Evolutionary conservation across 2,113 vertebrate genomes (phyloP).

Genomic region (Heterochromis multidens): DNA sequence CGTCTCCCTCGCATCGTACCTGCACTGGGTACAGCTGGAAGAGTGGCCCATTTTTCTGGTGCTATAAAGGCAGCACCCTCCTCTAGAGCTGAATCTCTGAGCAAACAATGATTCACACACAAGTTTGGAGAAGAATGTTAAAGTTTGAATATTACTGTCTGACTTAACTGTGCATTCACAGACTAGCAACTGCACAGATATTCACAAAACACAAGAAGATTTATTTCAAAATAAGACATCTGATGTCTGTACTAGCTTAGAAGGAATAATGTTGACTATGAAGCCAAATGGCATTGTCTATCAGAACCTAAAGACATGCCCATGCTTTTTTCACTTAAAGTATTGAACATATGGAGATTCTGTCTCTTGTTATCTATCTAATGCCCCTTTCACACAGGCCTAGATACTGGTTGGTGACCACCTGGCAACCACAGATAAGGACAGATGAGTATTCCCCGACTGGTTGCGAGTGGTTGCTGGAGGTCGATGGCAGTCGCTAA

Average conservation of each 20-base stretch:
- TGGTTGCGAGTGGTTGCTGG: neutral
- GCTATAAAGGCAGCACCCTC: neutral
- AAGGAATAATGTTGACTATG: neutral
- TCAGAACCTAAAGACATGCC: neutral
- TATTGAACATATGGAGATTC: neutral
- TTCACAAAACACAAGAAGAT: neutral
- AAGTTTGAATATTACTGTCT: neutral
- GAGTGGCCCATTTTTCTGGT: neutral
- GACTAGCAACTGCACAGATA: neutral
- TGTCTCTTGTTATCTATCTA: neutral
- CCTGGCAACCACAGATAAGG: neutral
- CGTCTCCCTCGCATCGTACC: neutral
- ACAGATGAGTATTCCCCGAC: neutral
- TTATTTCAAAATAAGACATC: neutral
- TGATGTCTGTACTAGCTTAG: neutral
- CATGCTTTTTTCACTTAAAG: neutral
- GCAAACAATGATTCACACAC: neutral
- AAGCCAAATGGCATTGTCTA: neutral
- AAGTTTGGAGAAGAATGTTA: conserved; percentile 1
- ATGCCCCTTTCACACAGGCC: neutral
- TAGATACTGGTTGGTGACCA: neutral
- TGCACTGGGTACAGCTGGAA: neutral
- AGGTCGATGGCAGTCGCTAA: neutral
- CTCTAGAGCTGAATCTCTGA: neutral
- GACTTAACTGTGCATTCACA: neutral